Percentiles rank a stretch among this genome's conserved stretches.
These are phyloP conservation scores for Bradypodion pumilum DNA, from an alignment of 2,797 vertebrate species.

Conservation along the genomic window DNA sequence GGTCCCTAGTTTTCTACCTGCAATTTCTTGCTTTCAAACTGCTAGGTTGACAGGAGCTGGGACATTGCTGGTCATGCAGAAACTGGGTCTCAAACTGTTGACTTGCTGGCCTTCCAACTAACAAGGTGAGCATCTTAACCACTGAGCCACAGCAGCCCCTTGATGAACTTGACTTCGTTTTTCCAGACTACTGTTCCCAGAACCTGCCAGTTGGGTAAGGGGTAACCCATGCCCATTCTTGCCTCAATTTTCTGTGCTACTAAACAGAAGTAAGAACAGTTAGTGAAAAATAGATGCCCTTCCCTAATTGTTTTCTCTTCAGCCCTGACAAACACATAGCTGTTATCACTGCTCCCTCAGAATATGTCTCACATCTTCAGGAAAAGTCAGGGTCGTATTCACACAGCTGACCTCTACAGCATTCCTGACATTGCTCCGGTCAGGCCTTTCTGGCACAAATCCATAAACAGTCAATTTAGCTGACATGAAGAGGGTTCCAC, in stretches of 20 bases:
- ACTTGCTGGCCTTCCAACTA: too few species aligned
- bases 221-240: neutral
- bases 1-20: too few species aligned
- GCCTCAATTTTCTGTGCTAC: neutral
- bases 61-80: too few species aligned
- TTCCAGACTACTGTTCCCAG: too few species aligned
- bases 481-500: slow-evolving; percentile 35
- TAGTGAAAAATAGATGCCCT: slow-evolving; percentile 17
- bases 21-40: too few species aligned
- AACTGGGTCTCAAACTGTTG: too few species aligned
- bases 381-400: slow-evolving; percentile 43
- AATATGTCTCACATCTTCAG: slow-evolving; percentile 46
- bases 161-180: too few species aligned
- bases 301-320: slow-evolving; percentile 44
- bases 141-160: too few species aligned
- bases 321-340: slow-evolving; percentile 34
- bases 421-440: slow-evolving; percentile 63
- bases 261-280: neutral
- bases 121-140: too few species aligned
- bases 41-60: too few species aligned
- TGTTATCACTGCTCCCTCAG: slow-evolving; percentile 26
- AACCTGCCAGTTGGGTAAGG: too few species aligned
- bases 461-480: slow-evolving; percentile 60
- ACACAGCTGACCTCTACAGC: slow-evolving; percentile 38
- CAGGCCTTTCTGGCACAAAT: slow-evolving; percentile 37